A percentile compares a stretch with the other conserved stretches of the same genome.
Evolutionary conservation across 2,113 vertebrate species (phyloP).

Genomic region (Pseudonaja textilis): DNA sequence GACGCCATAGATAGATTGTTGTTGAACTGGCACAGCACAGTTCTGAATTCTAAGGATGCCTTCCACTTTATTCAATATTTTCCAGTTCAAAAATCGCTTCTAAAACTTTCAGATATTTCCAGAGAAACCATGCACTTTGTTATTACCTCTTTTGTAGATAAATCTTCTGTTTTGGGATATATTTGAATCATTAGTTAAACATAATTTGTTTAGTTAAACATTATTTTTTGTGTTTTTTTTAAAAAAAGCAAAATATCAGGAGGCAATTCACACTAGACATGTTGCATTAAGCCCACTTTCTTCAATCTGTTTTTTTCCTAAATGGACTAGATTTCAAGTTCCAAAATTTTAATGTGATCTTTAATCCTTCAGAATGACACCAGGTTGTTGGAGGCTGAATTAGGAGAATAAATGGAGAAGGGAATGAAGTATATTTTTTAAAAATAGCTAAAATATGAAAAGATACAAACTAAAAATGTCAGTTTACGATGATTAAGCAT

Average conservation of each 20-base stretch:
- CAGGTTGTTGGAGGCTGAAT: background rate
- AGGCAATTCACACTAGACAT: background rate
- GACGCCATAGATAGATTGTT: background rate
- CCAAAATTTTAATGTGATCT: background rate
- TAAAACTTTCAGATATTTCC: constrained; percentile 1
- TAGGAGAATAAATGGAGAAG: background rate
- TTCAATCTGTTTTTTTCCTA: background rate
- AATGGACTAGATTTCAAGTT: background rate
- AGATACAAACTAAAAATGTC: background rate
- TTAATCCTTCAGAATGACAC: background rate
- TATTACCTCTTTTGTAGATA: background rate
- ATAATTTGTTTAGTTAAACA: background rate
- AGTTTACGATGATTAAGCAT: background rate
- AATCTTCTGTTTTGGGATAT: background rate
- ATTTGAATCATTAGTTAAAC: background rate
- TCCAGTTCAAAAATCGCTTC: constrained; percentile 4
- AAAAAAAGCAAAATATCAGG: background rate
- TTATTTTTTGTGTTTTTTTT: background rate
- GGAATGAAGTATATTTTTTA: background rate
- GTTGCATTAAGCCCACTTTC: background rate
- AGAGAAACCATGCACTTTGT: background rate
- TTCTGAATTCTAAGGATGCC: constrained; percentile 13
- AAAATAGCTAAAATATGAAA: background rate
- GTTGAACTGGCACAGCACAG: background rate
- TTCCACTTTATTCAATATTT: constrained; percentile 23